A percentile compares a stretch with the other conserved stretches of the same genome.
phyloP scores from a whole-genome alignment of 2,113 vertebrate genomes.

The Odocoileus hemionus region DNA sequence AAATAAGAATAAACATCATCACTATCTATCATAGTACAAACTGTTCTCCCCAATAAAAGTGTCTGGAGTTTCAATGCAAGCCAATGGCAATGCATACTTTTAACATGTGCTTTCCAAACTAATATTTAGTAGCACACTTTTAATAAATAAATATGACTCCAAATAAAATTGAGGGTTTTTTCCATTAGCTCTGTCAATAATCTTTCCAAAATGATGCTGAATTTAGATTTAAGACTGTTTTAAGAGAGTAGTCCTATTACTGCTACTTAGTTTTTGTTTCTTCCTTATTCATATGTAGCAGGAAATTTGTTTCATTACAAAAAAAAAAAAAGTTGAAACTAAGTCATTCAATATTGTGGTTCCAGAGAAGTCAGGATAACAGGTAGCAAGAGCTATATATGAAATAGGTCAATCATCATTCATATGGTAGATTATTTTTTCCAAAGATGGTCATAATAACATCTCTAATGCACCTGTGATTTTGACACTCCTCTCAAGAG shows the following conservation, averaged over 20 bases:
- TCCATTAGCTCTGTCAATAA: not conserved
- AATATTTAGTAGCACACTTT: not conserved
- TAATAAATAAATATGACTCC: not conserved
- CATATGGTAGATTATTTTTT: not conserved
- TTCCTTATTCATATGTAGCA: conserved; percentile 4
- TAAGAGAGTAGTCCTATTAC: not conserved
- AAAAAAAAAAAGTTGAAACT: conserved; percentile 12
- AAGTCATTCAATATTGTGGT: not conserved
- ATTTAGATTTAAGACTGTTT: not conserved
- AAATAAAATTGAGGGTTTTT: not conserved
- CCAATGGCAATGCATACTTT: not conserved
- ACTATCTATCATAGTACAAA: not conserved
- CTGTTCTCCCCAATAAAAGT: not conserved
- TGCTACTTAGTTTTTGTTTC: conserved; percentile 9
- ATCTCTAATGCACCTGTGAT: not conserved
- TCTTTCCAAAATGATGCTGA: conserved; percentile 2
- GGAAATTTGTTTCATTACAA: not conserved
- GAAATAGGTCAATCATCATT: not conserved
- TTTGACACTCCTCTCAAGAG: not conserved
- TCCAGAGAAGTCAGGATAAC: not conserved
- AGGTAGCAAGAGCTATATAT: not conserved
- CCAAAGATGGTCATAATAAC: not conserved
- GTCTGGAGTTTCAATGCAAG: not conserved
- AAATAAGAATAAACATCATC: conserved; percentile 9
- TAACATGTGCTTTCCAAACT: conserved; percentile 14